phyloP scores from a whole-genome alignment of 2,113 vertebrate species.

The Rhinopomastus cyanomelas region DNA sequence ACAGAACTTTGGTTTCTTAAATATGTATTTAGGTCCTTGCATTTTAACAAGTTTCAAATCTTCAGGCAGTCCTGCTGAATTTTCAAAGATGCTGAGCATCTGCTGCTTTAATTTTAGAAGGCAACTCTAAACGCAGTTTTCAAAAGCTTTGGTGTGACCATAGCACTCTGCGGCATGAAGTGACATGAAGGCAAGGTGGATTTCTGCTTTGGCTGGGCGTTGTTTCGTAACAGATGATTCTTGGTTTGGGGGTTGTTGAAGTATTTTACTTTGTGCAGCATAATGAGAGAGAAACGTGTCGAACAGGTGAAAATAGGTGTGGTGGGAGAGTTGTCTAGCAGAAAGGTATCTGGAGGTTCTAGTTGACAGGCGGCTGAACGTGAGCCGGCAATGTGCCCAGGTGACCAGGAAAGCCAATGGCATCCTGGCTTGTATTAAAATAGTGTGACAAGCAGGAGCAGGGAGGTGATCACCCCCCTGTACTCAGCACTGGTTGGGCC shows the following conservation, averaged over 20 bases:
- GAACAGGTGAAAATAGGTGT: constrained; percentile 1
- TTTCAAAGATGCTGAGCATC: not conserved
- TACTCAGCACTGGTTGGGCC: no score
- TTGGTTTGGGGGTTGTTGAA: not conserved
- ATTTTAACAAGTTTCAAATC: not conserved
- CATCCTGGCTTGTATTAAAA: no score
- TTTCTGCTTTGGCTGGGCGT: constrained; percentile 18
- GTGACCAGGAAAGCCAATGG: no score
- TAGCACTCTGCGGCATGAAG: not conserved
- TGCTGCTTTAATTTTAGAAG: not conserved
- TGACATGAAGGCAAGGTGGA: constrained; percentile 26
- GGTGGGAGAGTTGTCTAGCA: no score
- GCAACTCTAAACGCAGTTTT: not conserved
- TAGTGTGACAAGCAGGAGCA: no score
- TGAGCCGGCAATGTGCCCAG: no score
- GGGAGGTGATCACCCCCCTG: no score
- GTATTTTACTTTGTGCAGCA: constrained; percentile 17
- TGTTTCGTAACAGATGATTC: not conserved
- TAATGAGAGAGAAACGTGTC: not conserved
- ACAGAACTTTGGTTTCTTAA: not conserved
- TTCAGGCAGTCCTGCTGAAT: not conserved
- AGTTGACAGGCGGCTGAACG: no score
- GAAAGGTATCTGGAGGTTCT: no score
- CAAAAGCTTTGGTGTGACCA: not conserved
- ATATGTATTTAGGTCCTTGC: not conserved